A percentile compares a stretch with the other conserved stretches of the same genome.
phyloP scores from a whole-genome alignment of 2,113 vertebrate genomes.

The Cranoglanis bouderius region DNA sequence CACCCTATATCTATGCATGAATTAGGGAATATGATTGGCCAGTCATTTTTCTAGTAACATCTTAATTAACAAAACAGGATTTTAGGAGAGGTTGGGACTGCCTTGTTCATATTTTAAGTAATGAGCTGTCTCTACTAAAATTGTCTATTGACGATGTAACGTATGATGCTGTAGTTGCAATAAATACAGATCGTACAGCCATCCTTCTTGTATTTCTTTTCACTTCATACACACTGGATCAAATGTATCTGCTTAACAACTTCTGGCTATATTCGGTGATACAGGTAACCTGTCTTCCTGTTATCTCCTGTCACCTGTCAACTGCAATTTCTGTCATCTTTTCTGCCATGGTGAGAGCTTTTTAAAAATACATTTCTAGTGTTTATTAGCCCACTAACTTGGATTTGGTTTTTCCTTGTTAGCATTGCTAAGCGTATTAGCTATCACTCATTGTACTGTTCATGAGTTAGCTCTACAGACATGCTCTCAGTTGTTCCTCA shows the following conservation, averaged over 20 bases:
- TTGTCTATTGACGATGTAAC: not conserved
- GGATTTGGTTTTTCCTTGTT: not conserved
- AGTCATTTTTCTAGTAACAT: too few species aligned
- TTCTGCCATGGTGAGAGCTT: not conserved
- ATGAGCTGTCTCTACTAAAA: not conserved
- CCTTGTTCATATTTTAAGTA: not conserved
- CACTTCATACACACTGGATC: not conserved
- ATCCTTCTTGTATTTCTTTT: not conserved
- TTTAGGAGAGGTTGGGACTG: not conserved
- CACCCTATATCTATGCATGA: not conserved
- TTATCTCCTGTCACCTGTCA: not conserved
- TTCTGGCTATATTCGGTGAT: not conserved
- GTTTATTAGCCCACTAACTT: not conserved
- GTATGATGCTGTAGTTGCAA: not conserved
- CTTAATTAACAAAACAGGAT: not conserved
- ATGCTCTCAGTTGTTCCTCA: not conserved
- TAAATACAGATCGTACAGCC: not conserved
- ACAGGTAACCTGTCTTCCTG: not conserved
- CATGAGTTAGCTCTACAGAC: not conserved
- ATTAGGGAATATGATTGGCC: not conserved
- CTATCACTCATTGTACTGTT: not conserved
- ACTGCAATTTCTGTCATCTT: not conserved
- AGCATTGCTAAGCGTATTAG: not conserved
- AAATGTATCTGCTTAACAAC: not conserved
- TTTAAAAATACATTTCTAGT: too few species aligned